Evolutionary conservation across 1,140 invertebrate genomes (phyloP), one percentile per base, ranked within the genome.

Genomic region (Tribolium castaneum): DNA sequence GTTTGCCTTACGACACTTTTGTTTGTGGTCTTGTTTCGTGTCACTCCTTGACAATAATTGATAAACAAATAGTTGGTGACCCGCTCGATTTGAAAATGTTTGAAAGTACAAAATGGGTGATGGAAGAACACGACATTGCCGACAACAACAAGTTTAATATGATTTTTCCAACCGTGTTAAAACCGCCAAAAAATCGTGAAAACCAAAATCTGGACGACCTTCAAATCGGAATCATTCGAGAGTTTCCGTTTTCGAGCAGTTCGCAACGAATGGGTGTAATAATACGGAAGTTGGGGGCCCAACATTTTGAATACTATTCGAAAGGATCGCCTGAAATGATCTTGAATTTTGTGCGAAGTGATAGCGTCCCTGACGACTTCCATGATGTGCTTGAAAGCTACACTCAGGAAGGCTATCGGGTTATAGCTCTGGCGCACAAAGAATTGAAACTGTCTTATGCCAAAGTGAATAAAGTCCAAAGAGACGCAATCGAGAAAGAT

Each of bases 311-410:
- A 75, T 90, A 96, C 1, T 98, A 96, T 84, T 94, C 93, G 78
- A 99, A 99, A 89, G 98, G 98, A 2, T 95, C 98, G 0, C 97
- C 98, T 0, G 98, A 99, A 86, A 98, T 95, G 90, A 91, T 99
- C 62, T 7, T 96, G 91, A 82, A 87, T 83, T 86, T 86, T 51
- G 83, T 85, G 0, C 66, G 80, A 22, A 84, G 85, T 10, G 86
- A 87, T 72, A 80, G 88, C 82, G 88, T 94, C 14, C 97, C 97
- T 0, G 86, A 87, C 0, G 90, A 96, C 83, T 92, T 96, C 78
- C 89, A 90, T 54, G 88, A 90, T 4, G 88, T 94, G 2, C 86
- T 99, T 3, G 92, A 93, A 75, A 88, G 88, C 45, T 98, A 96
- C 85, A 96, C 97, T 0, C 91, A 95, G 79, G 93, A 95, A 81